Evolutionary conservation across 2,113 vertebrate species (phyloP), one percentile per base, ranked within the genome.

Genomic region (Perca fluviatilis): DNA sequence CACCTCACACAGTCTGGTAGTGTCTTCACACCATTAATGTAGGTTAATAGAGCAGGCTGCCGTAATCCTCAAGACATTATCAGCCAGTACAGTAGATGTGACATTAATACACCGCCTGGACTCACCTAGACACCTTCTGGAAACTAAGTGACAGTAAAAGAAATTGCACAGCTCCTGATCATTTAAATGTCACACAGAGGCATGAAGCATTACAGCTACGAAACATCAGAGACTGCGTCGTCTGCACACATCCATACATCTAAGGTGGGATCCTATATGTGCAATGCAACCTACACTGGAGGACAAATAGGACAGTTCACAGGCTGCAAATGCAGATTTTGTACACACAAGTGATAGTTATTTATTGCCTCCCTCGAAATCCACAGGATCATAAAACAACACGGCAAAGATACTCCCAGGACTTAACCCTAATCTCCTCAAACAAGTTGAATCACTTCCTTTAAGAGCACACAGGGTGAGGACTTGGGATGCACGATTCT

Each of bases 401-500:
- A 77, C 71, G 70, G 74, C 91, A 95, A 94, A 95, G 92, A 95
- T 94, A 87, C 84, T 93, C 86, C 73, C 46, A 67, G 74, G 91
- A 91, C 68, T 93, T 93, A 94, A 88, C 92, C 82, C 84, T 93
- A 92, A 95, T 95, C 90, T 86, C 85, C 80, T 92, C 80, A 89
- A 91, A 95, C 94, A 94, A 95, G 95, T 95, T 95, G 78, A 85
- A 86, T 91, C 90, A 91, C 88, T 92, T 90, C 86, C 78, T 80
- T 66, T 14, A 50, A 85, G 82, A 90, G 82, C 84, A 67, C 72
- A 78, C 74, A n/a, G 72, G 63, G 47, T 54, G 73, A 78, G 79
- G 78, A 90, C 78, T 82, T 56, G 57, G 33, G 40, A 49, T 60
- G 83, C 86, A 51, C 65, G 83, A 47, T 58, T 80, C 92, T 93